Evolutionary conservation across 2,797 vertebrate genomes (phyloP).

Genomic region (Luscinia megarhynchos): DNA sequence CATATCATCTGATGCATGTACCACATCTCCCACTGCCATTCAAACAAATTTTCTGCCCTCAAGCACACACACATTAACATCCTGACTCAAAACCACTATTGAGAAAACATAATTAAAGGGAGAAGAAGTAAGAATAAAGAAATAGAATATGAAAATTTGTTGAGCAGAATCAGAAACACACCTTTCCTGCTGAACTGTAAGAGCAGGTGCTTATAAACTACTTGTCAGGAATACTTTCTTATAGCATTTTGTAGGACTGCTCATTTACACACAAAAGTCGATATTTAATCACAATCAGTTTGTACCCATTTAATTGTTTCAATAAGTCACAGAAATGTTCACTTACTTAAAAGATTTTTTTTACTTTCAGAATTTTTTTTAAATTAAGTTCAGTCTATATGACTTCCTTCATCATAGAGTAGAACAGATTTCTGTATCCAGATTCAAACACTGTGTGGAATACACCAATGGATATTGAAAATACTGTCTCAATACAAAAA

Average conservation of each 20-base stretch:
- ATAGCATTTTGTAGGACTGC: background rate
- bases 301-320: background rate
- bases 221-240: background rate
- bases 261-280: background rate
- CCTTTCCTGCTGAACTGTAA: background rate
- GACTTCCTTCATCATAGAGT: background rate
- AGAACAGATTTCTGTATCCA: background rate
- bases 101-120: background rate
- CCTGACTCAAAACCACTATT: background rate
- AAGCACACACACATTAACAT: background rate
- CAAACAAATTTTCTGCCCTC: background rate
- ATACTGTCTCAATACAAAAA: background rate
- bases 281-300: background rate
- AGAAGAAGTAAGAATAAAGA: background rate
- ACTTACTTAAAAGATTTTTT: background rate
- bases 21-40: background rate
- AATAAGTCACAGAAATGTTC: background rate
- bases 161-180: background rate
- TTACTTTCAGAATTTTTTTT: background rate
- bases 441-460: background rate
- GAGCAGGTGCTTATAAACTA: background rate
- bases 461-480: background rate
- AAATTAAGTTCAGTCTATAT: background rate
- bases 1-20: accelerated
- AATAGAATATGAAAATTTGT: background rate